Evolutionary conservation across 1,140 invertebrate species (phyloP).

Genomic region (Cheumatopsyche charites): DNA sequence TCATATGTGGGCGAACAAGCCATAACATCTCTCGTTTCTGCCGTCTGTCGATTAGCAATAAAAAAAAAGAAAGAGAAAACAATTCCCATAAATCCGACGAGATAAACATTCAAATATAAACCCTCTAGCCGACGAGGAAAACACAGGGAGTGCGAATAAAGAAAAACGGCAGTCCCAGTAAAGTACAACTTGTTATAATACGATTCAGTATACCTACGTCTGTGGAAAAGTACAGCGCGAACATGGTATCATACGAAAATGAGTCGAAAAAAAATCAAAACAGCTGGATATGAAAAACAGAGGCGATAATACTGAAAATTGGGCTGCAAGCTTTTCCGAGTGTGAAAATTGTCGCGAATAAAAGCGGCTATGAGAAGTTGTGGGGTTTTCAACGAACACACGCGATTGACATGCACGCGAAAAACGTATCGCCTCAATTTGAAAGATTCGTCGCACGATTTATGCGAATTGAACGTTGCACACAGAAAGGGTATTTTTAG

Average conservation of each 20-base stretch:
- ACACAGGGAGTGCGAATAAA: constrained; percentile 32
- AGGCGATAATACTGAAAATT: constrained; percentile 46
- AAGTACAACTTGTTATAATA: constrained; percentile 46
- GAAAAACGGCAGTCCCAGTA: constrained; percentile 38
- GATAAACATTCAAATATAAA: constrained; percentile 39
- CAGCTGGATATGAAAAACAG: constrained; percentile 44
- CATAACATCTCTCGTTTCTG: constrained; percentile 6
- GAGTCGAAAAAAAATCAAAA: neutral
- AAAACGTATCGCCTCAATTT: neutral
- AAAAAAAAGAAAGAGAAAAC: constrained; percentile 34
- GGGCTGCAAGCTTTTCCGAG: constrained; percentile 42
- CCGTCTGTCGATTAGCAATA: constrained; percentile 39
- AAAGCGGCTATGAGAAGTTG: constrained; percentile 19
- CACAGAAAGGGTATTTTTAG: neutral
- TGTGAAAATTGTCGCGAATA: constrained; percentile 43
- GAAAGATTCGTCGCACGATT: neutral
- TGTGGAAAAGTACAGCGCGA: constrained; percentile 23
- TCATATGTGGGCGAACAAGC: neutral
- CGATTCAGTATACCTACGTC: constrained; percentile 40
- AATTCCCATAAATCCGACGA: constrained; percentile 38
- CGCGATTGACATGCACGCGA: neutral
- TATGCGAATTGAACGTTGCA: neutral
- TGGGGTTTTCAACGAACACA: constrained; percentile 1
- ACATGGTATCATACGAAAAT: constrained; percentile 5
- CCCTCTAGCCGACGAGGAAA: constrained; percentile 17